These are phyloP conservation scores for Xiphydria camelus DNA, from an alignment of 2,888 invertebrate species.

Conservation along the genomic window DNA sequence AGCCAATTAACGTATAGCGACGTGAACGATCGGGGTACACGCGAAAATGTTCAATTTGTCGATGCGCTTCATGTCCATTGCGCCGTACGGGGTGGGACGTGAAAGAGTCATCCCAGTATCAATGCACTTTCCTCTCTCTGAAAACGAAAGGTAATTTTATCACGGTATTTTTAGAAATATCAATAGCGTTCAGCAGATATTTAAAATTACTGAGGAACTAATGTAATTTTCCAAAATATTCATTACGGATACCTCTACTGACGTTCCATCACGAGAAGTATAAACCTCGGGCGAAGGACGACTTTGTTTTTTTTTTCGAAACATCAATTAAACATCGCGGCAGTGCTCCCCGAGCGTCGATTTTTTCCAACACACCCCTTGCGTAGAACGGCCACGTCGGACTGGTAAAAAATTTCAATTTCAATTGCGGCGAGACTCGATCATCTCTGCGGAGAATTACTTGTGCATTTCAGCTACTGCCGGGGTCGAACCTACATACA, in stretches of 20 bases:
- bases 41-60: neutral
- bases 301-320: too few relatives aligned
- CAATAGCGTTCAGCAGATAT: too few relatives aligned
- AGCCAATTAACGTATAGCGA: neutral
- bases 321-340: too few relatives aligned
- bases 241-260: too few relatives aligned
- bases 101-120: neutral
- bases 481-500: conserved; percentile 23
- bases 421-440: conserved; percentile 46
- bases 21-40: neutral
- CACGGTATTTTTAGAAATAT: too few relatives aligned
- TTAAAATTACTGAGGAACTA: too few relatives aligned
- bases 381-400: neutral
- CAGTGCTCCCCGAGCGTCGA: neutral
- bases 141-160: too few relatives aligned
- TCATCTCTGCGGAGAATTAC: conserved; percentile 41
- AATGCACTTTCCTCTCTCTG: too few relatives aligned
- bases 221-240: too few relatives aligned
- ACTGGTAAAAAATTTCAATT: conserved; percentile 39
- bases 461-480: conserved; percentile 33
- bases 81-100: neutral
- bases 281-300: too few relatives aligned
- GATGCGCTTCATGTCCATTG: neutral
- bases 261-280: too few relatives aligned
- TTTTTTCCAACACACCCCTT: conserved; percentile 2